Conservation (phyloP, 2,888 invertebrate genomes). For the Mythimna lalbum region DNA sequence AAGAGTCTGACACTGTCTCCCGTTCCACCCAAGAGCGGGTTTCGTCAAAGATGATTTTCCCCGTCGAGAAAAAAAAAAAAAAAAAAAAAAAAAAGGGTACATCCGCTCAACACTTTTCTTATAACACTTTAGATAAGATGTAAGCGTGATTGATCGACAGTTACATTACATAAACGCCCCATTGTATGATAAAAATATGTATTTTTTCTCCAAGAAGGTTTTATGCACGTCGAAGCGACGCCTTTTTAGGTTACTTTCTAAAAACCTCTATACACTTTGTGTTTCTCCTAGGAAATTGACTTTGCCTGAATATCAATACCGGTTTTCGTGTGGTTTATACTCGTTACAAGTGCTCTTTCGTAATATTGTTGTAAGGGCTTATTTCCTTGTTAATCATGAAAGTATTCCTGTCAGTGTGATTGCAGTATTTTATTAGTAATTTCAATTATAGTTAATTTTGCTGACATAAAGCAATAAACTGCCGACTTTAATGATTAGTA, state of each 20-base stretch:
- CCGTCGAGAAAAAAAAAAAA: too few species aligned
- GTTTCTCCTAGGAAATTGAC: constrained; percentile 52
- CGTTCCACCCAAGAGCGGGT: too few species aligned
- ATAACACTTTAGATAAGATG: constrained; percentile 65
- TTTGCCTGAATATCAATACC: constrained; percentile 44
- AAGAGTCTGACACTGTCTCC: too few species aligned
- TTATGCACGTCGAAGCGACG: constrained; percentile 55
- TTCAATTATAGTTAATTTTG: constrained; percentile 56
- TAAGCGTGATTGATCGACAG: constrained; percentile 74
- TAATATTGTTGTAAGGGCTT: constrained; percentile 47
- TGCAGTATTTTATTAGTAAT: constrained; percentile 43
- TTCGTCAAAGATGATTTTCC: too few species aligned
- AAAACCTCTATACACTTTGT: constrained; percentile 36
- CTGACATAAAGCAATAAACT: constrained; percentile 40
- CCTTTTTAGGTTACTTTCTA: constrained; percentile 58
- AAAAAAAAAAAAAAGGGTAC: too few species aligned
- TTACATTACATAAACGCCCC: constrained; percentile 67
- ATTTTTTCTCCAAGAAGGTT: constrained; percentile 59
- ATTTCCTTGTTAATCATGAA: constrained; percentile 54
- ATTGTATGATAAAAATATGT: constrained; percentile 69
- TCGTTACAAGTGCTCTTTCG: constrained; percentile 47
- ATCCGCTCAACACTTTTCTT: constrained; percentile 64
- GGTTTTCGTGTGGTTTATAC: constrained; percentile 50
- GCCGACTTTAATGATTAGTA: constrained; percentile 37
- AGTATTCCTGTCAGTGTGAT: constrained; percentile 24